These are phyloP conservation scores for Xanthorhoe designata DNA, from an alignment of 2,888 invertebrate species.

Conservation along the genomic window DNA sequence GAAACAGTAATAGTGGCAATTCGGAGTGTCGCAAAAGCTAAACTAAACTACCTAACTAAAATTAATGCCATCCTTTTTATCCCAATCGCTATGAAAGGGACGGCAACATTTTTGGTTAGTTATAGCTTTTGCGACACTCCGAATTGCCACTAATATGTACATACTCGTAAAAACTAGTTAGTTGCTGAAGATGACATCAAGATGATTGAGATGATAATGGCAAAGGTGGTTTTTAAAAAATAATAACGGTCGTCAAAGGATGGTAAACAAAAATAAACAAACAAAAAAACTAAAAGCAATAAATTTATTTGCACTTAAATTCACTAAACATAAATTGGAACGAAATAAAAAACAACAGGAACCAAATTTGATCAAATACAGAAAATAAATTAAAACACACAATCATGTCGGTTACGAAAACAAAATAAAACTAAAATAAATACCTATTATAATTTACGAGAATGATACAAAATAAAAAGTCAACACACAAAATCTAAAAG, in stretches of 20 bases:
- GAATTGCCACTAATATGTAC: no score
- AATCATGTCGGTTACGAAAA: conserved; percentile 56
- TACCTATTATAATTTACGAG: conserved; percentile 41
- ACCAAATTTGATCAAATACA: conserved; percentile 66
- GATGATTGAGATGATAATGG: not conserved
- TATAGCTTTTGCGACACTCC: no score
- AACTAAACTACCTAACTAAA: no score
- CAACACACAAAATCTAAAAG: conserved; percentile 69
- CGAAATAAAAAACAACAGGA: conserved; percentile 85
- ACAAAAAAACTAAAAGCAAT: conserved; percentile 75
- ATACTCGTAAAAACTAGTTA: no score
- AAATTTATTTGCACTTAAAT: conserved; percentile 80
- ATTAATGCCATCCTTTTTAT: no score
- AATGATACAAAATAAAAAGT: conserved; percentile 47
- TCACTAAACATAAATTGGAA: conserved; percentile 77
- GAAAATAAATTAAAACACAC: conserved; percentile 56
- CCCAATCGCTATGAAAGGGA: no score
- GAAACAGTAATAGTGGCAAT: no score
- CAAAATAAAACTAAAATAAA: conserved; percentile 55
- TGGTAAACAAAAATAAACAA: conserved; percentile 56
- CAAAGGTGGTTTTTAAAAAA: no score
- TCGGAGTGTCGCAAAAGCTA: no score
- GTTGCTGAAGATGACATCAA: not conserved
- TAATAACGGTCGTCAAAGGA: conserved; percentile 4
- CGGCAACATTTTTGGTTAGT: no score